A percentile compares a stretch with the other conserved stretches of the same genome.
phyloP scores from a whole-genome alignment of 2,888 invertebrate species.

The Nebria brevicollis region DNA sequence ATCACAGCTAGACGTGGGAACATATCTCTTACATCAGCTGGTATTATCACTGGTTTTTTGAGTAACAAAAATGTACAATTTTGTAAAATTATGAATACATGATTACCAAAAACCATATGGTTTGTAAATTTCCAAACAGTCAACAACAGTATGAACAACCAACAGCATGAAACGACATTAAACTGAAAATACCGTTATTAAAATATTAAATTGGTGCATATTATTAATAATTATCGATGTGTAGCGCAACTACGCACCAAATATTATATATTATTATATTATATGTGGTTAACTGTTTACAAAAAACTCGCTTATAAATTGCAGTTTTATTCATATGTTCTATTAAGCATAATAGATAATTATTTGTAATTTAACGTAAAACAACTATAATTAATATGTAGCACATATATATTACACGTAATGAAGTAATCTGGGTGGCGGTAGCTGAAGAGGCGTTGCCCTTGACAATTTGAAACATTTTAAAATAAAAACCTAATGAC shows the following conservation, averaged over 20 bases:
- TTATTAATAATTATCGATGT: neutral
- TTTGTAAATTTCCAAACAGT: no score
- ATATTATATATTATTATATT: neutral
- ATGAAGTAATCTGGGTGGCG: neutral
- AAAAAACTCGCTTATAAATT: neutral
- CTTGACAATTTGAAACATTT: neutral
- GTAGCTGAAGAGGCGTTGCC: neutral
- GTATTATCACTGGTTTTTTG: neutral
- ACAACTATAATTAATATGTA: neutral
- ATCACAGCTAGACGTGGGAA: neutral
- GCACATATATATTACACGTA: neutral
- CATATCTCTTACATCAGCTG: neutral
- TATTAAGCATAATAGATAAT: neutral
- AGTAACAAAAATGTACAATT: neutral
- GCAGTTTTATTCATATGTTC: neutral
- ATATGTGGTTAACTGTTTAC: neutral
- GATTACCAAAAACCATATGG: no score
- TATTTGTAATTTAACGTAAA: neutral
- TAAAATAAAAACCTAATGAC: neutral
- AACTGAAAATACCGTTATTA: neutral
- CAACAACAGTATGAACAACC: neutral
- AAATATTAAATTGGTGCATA: neutral
- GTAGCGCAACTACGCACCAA: neutral
- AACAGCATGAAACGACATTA: neutral
- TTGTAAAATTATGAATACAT: no score